phyloP scores from a whole-genome alignment of 2,113 vertebrate species.

The Caranx melampygus region DNA sequence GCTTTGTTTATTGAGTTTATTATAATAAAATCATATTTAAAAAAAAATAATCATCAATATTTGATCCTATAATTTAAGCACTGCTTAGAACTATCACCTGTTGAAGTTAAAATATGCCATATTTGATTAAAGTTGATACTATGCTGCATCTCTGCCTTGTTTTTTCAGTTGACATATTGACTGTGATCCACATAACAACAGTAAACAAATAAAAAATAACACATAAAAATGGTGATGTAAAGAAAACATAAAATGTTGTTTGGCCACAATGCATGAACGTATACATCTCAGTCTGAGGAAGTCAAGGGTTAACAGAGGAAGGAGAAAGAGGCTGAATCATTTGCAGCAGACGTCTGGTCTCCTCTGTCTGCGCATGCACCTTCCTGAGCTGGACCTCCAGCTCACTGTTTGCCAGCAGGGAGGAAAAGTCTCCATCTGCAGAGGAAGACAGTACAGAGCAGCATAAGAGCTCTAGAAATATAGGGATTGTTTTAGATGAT shows the following conservation, averaged over 20 bases:
- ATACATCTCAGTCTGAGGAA: not conserved
- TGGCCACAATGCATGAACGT: slow-evolving; percentile 7
- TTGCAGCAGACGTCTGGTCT: slow-evolving; percentile 60
- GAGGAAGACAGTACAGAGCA: slow-evolving; percentile 15
- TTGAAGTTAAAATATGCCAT: slow-evolving; percentile 44
- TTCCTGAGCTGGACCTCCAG: slow-evolving; percentile 56
- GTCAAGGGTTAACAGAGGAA: slow-evolving; percentile 16
- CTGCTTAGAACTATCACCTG: slow-evolving; percentile 49
- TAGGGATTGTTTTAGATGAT: not conserved
- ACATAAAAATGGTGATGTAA: slow-evolving; percentile 8
- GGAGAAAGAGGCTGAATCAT: slow-evolving; percentile 44
- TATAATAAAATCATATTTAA: slow-evolving; percentile 59
- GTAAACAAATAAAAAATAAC: slow-evolving; percentile 3
- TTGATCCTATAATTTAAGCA: slow-evolving; percentile 59
- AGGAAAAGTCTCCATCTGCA: slow-evolving; percentile 62
- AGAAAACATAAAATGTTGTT: not conserved
- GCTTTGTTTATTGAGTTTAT: slow-evolving; percentile 65
- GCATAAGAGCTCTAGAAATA: not conserved
- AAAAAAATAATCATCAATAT: slow-evolving; percentile 51
- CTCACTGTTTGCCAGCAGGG: slow-evolving; percentile 42
- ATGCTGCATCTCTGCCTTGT: slow-evolving; percentile 43
- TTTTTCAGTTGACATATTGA: slow-evolving; percentile 28
- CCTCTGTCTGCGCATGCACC: slow-evolving; percentile 61
- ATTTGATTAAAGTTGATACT: slow-evolving; percentile 69
- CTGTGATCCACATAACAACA: slow-evolving; percentile 13